These are phyloP conservation scores for Merodon equestris DNA, from an alignment of 2,888 invertebrate genomes.

Conservation along the genomic window DNA sequence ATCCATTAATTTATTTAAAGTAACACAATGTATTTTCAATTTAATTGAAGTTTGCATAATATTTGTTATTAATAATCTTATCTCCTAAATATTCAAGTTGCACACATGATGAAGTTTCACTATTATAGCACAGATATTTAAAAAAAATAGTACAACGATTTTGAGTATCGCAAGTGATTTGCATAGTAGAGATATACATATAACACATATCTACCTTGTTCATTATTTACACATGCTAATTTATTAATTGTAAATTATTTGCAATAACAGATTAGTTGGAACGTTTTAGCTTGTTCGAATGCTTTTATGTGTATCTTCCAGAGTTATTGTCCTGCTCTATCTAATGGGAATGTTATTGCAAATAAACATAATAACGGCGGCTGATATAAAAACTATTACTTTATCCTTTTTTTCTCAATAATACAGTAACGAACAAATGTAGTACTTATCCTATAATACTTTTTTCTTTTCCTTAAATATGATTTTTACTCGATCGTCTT, in stretches of 20 bases:
- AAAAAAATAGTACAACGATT: slow-evolving; percentile 32
- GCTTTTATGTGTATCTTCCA: slow-evolving; percentile 29
- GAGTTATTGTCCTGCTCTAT: slow-evolving; percentile 63
- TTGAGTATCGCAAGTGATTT: slow-evolving; percentile 25
- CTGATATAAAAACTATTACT: slow-evolving; percentile 26
- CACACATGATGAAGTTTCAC: slow-evolving; percentile 38
- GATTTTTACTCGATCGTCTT: slow-evolving; percentile 49
- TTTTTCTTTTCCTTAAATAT: slow-evolving; percentile 41
- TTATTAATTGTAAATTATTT: not conserved
- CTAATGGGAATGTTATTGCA: slow-evolving; percentile 42
- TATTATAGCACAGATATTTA: slow-evolving; percentile 34
- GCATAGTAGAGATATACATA: slow-evolving; percentile 9
- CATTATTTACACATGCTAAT: slow-evolving; percentile 40
- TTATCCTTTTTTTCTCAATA: not conserved
- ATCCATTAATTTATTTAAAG: slow-evolving; percentile 26
- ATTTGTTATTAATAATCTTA: not conserved
- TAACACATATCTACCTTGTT: slow-evolving; percentile 1
- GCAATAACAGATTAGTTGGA: slow-evolving; percentile 14
- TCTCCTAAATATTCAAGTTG: slow-evolving; percentile 13
- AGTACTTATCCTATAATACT: slow-evolving; percentile 63
- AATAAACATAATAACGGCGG: slow-evolving; percentile 40
- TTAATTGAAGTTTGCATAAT: slow-evolving; percentile 54
- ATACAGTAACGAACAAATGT: slow-evolving; percentile 34
- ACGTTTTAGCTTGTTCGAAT: slow-evolving; percentile 14
- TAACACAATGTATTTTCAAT: slow-evolving; percentile 64